phyloP scores from a whole-genome alignment of 2,888 invertebrate species.

The Allygus modestus region DNA sequence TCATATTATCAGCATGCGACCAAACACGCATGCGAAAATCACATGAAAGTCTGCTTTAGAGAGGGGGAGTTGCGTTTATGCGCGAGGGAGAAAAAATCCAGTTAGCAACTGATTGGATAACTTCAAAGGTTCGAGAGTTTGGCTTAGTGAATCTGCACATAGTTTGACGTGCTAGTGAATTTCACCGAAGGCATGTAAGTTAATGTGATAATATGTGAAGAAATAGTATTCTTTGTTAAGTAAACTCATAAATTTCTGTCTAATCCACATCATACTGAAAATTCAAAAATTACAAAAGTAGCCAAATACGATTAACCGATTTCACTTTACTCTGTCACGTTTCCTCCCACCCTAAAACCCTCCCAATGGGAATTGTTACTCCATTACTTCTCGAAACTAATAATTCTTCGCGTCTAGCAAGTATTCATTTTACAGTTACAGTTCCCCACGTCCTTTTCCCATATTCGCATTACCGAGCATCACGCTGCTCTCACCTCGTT shows the following conservation, averaged over 20 bases:
- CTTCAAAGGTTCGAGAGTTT: conserved; percentile 6
- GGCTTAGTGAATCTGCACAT: background rate
- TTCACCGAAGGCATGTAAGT: no score
- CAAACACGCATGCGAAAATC: conserved; percentile 2
- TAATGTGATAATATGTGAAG: no score
- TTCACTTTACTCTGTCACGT: no score
- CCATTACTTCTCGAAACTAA: no score
- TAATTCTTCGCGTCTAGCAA: no score
- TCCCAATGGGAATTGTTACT: no score
- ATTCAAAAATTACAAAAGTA: no score
- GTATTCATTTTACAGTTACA: conserved; percentile 13
- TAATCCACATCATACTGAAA: no score
- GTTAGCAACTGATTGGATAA: conserved; percentile 2
- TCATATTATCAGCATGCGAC: background rate
- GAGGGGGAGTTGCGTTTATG: background rate
- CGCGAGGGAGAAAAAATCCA: conserved; percentile 10
- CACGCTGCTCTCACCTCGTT: conserved; percentile 6
- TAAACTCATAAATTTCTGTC: no score
- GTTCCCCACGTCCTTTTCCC: conserved; percentile 5
- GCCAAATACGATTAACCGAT: no score
- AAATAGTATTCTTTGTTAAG: no score
- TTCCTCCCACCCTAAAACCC: no score
- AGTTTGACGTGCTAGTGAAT: background rate
- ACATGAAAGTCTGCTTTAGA: background rate
- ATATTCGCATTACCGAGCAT: background rate